These are phyloP conservation scores for Malurus splendens DNA, from an alignment of 2,797 vertebrate genomes.

Conservation along the genomic window DNA sequence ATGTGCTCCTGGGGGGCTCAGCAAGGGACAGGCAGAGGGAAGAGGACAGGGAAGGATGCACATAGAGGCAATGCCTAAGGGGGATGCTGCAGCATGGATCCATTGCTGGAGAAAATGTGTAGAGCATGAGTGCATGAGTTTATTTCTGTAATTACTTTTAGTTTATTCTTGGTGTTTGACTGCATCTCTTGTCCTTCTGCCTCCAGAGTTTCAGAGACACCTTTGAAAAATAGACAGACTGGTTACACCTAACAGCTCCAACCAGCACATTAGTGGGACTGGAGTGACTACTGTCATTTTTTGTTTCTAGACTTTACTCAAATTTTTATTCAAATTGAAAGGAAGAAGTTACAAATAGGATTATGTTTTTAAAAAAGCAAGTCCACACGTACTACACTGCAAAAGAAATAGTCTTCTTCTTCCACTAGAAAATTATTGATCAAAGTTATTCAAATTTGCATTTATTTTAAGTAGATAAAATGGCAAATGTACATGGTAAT, in stretches of 20 bases:
- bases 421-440: neutral
- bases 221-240: neutral
- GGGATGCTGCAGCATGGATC: neutral
- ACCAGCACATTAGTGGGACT: neutral
- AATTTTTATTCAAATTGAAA: neutral
- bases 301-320: neutral
- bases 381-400: neutral
- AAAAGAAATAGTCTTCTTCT: neutral
- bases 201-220: neutral
- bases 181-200: neutral
- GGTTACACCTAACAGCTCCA: neutral
- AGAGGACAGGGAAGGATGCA: neutral
- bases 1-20: rapidly evolving
- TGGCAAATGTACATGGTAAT: neutral
- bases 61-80: neutral
- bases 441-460: neutral
- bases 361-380: neutral
- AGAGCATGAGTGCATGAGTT: neutral
- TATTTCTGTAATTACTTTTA: neutral
- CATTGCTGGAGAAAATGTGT: neutral
- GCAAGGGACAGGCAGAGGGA: neutral
- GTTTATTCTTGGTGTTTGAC: neutral
- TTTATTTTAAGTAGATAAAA: constrained; percentile 31
- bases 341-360: neutral
- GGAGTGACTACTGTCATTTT: neutral